Evolutionary conservation across 2,797 vertebrate species (phyloP).

Genomic region (Trachurus trachurus): DNA sequence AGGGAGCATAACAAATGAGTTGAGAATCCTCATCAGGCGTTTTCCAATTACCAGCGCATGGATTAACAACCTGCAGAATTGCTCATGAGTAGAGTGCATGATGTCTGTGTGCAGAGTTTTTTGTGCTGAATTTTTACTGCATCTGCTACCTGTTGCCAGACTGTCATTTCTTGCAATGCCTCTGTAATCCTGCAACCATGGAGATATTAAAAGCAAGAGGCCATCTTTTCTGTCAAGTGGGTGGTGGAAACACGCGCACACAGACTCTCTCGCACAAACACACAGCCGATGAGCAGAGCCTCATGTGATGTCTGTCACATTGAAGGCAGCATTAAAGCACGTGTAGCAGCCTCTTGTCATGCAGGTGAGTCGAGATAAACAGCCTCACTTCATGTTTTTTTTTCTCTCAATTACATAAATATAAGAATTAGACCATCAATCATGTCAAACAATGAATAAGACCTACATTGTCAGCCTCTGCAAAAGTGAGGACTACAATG

Average conservation of each 20-base stretch:
- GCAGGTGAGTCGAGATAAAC: conserved; percentile 49
- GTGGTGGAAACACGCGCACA: conserved; percentile 63
- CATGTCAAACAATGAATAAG: conserved; percentile 25
- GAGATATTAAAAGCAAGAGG: conserved; percentile 76
- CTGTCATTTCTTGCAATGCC: conserved; percentile 60
- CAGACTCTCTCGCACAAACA: conserved; percentile 42
- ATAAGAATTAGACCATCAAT: conserved; percentile 30
- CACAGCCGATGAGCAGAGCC: conserved; percentile 42
- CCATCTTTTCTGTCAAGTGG: conserved; percentile 69
- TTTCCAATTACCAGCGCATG: conserved; percentile 50
- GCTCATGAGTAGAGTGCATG: conserved; percentile 20
- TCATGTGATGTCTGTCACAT: conserved; percentile 70
- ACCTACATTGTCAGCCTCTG: conserved; percentile 27
- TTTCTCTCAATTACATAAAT: conserved; percentile 26
- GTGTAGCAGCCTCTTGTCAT: conserved; percentile 42
- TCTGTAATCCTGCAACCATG: conserved; percentile 79
- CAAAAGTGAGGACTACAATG: conserved; percentile 42
- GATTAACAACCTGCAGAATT: conserved; percentile 40
- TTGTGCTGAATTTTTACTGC: conserved; percentile 46
- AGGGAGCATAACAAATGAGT: conserved; percentile 19
- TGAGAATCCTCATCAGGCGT: conserved; percentile 32
- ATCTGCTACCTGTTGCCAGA: conserved; percentile 74
- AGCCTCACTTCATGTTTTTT: conserved; percentile 7
- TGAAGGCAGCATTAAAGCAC: conserved; percentile 56
- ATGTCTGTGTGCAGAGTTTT: conserved; percentile 24